Evolutionary conservation across 1,140 invertebrate species (phyloP).

Genomic region (Zophobas atratus): DNA sequence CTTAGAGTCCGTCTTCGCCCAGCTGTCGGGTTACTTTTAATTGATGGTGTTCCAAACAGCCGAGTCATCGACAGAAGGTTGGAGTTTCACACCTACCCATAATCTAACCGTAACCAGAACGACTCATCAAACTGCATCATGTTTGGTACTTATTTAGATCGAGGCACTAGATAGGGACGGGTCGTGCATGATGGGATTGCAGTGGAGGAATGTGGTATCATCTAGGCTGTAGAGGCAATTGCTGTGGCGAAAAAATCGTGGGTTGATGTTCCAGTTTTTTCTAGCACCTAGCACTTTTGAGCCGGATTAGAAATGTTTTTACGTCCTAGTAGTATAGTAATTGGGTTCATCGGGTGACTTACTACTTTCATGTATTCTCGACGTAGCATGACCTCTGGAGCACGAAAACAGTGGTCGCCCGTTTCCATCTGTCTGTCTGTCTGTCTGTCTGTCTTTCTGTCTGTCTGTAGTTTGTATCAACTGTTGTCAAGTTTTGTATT

Average conservation of each 20-base stretch:
- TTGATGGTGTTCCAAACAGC: conserved; percentile 59
- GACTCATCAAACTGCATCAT: conserved; percentile 50
- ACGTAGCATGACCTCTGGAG: no score
- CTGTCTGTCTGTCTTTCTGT: no score
- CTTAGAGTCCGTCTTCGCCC: conserved; percentile 22
- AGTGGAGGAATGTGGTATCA: conserved; percentile 20
- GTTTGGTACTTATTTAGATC: conserved; percentile 54
- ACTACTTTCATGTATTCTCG: no score
- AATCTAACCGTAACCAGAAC: conserved; percentile 58
- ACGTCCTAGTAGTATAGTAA: no score
- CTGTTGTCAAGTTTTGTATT: no score
- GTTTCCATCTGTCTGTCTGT: no score
- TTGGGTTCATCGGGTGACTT: no score
- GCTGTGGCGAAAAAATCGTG: neutral
- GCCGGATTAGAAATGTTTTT: no score
- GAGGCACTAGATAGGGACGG: conserved; percentile 45
- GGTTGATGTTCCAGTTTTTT: neutral
- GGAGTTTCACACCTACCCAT: conserved; percentile 61
- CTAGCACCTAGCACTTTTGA: neutral
- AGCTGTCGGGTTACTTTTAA: conserved; percentile 61
- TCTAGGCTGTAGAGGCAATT: neutral
- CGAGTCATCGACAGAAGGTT: conserved; percentile 60
- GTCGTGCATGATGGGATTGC: conserved; percentile 33
- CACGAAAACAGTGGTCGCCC: no score
- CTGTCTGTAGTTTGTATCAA: no score